phyloP scores from a whole-genome alignment of 2,888 invertebrate species.

The Ligdia adustata region DNA sequence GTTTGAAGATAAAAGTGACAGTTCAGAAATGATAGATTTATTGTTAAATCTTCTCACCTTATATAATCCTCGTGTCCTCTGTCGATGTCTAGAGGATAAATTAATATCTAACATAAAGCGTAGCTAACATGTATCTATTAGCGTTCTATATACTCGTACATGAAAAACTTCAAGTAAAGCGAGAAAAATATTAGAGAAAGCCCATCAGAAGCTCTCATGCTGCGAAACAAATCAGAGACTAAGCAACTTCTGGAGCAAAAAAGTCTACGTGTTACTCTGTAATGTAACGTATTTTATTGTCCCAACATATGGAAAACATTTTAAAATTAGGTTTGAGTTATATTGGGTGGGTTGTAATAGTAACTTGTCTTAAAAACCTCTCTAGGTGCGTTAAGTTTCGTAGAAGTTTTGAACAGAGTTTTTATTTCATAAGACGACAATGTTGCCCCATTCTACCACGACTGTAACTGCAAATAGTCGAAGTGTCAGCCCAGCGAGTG shows the following conservation, averaged over 20 bases:
- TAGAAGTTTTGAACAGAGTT: conserved; percentile 7
- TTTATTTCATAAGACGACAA: conserved; percentile 12
- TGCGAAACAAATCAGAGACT: conserved; percentile 31
- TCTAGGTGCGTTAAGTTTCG: neutral
- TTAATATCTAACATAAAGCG: conserved; percentile 59
- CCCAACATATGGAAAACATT: neutral
- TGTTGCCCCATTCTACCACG: conserved; percentile 34
- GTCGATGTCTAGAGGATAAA: conserved; percentile 60
- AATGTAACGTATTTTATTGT: conserved; percentile 13
- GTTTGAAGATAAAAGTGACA: conserved; percentile 31
- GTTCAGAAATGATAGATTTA: conserved; percentile 35
- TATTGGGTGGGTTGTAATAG: too few species aligned
- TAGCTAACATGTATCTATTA: conserved; percentile 43
- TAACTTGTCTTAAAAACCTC: conserved; percentile 4
- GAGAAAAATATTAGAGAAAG: conserved; percentile 34
- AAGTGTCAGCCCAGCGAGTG: conserved; percentile 33
- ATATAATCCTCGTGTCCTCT: conserved; percentile 49
- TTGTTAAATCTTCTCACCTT: conserved; percentile 61
- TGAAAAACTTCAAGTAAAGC: conserved; percentile 40
- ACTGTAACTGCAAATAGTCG: conserved; percentile 29
- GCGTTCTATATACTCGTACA: conserved; percentile 42
- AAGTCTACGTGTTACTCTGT: conserved; percentile 28
- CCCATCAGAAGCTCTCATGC: conserved; percentile 37
- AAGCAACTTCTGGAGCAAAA: conserved; percentile 36
- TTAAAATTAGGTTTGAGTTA: too few species aligned